phyloP scores from a whole-genome alignment of 2,888 invertebrate species.

The Gibbula magus region DNA sequence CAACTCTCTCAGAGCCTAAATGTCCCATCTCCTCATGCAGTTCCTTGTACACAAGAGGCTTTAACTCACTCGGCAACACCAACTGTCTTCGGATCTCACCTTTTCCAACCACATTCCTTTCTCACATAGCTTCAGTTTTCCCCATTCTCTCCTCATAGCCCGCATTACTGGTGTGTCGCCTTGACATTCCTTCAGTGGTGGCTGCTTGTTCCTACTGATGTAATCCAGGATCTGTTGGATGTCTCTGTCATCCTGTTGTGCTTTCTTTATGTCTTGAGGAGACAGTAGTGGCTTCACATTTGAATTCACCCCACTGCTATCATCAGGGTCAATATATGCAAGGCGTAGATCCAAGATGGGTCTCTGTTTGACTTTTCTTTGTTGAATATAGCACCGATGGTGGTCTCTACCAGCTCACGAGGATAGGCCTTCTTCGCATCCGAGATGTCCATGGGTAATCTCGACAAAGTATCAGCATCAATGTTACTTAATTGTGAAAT shows the following conservation, averaged over 20 bases:
- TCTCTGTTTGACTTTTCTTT: too few relatives aligned
- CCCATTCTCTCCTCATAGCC: conserved; percentile 16
- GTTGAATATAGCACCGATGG: too few relatives aligned
- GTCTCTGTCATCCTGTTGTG: not conserved
- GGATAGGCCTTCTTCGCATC: too few relatives aligned
- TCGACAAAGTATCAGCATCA: too few relatives aligned
- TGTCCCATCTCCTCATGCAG: conserved; percentile 45
- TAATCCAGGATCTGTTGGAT: conserved; percentile 17
- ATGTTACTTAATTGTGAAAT: too few relatives aligned
- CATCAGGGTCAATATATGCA: too few relatives aligned
- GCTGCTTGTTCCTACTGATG: not conserved
- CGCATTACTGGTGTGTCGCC: not conserved
- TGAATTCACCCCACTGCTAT: too few relatives aligned
- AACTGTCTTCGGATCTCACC: conserved; percentile 20
- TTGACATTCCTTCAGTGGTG: not conserved
- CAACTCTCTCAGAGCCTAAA: conserved; percentile 34
- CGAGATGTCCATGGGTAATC: too few relatives aligned
- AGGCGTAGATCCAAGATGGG: too few relatives aligned
- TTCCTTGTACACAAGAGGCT: conserved; percentile 7
- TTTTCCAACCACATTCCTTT: not conserved
- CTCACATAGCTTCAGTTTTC: conserved; percentile 12
- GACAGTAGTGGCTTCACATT: not conserved
- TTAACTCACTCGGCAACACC: conserved; percentile 30
- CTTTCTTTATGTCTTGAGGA: not conserved
- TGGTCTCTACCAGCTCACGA: too few relatives aligned